phyloP scores from a whole-genome alignment of 2,888 invertebrate genomes.

The Cyrtodaria siliqua region DNA sequence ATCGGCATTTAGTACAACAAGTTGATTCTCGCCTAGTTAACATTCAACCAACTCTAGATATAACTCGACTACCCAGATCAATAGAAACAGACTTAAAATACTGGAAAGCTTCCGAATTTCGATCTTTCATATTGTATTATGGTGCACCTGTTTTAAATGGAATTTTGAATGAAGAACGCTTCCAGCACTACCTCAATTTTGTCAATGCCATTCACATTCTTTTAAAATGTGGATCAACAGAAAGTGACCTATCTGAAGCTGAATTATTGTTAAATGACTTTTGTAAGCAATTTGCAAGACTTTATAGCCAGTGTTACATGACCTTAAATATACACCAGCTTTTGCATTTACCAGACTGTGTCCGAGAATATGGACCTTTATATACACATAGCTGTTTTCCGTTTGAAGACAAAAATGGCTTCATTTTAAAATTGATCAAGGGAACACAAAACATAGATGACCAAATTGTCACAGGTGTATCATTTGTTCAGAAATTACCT shows the following conservation, averaged over 20 bases:
- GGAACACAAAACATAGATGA: constrained; percentile 55
- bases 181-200: constrained; percentile 25
- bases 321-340: constrained; percentile 52
- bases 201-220: constrained; percentile 30
- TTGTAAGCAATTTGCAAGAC: constrained; percentile 8
- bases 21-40: neutral
- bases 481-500: constrained; percentile 54
- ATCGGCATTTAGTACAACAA: neutral
- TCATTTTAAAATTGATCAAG: constrained; percentile 44
- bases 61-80: constrained; percentile 41
- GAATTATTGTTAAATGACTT: constrained; percentile 22
- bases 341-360: constrained; percentile 39
- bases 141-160: constrained; percentile 26
- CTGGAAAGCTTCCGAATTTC: constrained; percentile 65
- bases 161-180: constrained; percentile 18
- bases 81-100: constrained; percentile 40
- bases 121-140: constrained; percentile 53
- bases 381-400: constrained; percentile 44
- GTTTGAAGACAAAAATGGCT: constrained; percentile 55
- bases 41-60: constrained; percentile 31
- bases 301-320: constrained; percentile 26
- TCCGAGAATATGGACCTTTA: constrained; percentile 45
- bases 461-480: constrained; percentile 55
- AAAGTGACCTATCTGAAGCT: constrained; percentile 12
- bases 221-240: constrained; percentile 7